A percentile compares a stretch with the other conserved stretches of the same genome.
These are phyloP conservation scores for Alloplasta piceator DNA, from an alignment of 2,888 invertebrate species.

Conservation along the genomic window DNA sequence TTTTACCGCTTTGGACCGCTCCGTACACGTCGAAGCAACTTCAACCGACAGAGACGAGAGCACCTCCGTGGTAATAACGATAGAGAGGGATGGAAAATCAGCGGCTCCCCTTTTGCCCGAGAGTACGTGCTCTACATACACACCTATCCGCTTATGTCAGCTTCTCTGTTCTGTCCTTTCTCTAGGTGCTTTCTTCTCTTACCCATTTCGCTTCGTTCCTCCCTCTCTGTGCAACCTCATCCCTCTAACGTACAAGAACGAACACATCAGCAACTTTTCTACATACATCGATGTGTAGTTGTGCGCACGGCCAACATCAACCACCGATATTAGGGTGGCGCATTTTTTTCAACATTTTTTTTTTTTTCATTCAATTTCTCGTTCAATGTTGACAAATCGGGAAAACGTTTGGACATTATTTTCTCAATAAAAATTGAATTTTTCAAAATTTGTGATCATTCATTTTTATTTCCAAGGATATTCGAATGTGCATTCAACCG, in stretches of 20 bases:
- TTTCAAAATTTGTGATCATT: too few species aligned
- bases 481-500: too few species aligned
- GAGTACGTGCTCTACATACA: slow-evolving; percentile 83
- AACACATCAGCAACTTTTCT: slow-evolving; percentile 31
- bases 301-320: background rate
- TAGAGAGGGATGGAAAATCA: slow-evolving; percentile 27
- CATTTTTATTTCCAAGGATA: too few species aligned
- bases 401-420: too few species aligned
- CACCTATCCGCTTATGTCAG: slow-evolving; percentile 79
- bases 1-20: slow-evolving; percentile 55
- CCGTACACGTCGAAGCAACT: slow-evolving; percentile 76
- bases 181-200: slow-evolving; percentile 15
- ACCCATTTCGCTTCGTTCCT: slow-evolving; percentile 10
- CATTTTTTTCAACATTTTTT: slow-evolving; percentile 12
- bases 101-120: slow-evolving; percentile 42
- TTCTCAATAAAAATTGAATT: too few species aligned
- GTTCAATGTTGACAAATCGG: too few species aligned
- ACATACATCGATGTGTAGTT: slow-evolving; percentile 7
- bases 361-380: too few species aligned
- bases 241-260: background rate
- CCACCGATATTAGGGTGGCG: slow-evolving; percentile 6
- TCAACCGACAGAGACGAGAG: slow-evolving; percentile 61
- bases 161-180: slow-evolving; percentile 71
- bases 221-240: slow-evolving; percentile 18
- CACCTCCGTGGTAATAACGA: slow-evolving; percentile 13